phyloP scores from a whole-genome alignment of 2,797 vertebrate species.

The Lacerta viridis region DNA sequence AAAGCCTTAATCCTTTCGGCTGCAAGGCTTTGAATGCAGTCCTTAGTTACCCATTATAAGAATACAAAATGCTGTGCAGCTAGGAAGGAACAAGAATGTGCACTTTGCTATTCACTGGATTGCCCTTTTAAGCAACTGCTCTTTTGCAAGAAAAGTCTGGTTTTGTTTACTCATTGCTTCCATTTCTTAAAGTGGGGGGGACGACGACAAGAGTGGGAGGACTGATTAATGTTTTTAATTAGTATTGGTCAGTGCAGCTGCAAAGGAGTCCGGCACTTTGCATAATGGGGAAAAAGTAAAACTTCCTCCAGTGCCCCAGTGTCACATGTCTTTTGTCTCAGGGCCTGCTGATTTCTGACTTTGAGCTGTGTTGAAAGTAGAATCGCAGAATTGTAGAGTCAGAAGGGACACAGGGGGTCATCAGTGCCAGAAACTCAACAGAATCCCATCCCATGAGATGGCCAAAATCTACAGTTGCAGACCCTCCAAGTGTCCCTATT shows the following conservation, averaged over 20 bases:
- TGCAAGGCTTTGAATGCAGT: background rate
- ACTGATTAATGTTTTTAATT: background rate
- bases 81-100: background rate
- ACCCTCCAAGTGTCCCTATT: too few species aligned
- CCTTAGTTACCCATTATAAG: slow-evolving; percentile 14
- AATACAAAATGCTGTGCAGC: background rate
- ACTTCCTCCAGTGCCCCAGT: background rate
- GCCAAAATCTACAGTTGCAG: too few species aligned
- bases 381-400: too few species aligned
- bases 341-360: background rate
- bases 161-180: slow-evolving; percentile 1
- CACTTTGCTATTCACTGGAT: background rate
- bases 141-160: slow-evolving; percentile 9
- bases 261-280: background rate
- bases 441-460: too few species aligned
- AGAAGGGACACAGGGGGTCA: too few species aligned
- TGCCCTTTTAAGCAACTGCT: background rate
- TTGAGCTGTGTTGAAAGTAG: background rate
- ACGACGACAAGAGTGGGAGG: slow-evolving; percentile 11
- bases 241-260: background rate
- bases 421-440: too few species aligned
- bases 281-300: background rate
- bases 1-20: background rate
- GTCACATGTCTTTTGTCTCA: background rate
- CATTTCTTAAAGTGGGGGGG: background rate